Evolutionary conservation across 2,113 vertebrate species (phyloP), one percentile per base, ranked within the genome.

Genomic region (Neolamprologus toae): DNA sequence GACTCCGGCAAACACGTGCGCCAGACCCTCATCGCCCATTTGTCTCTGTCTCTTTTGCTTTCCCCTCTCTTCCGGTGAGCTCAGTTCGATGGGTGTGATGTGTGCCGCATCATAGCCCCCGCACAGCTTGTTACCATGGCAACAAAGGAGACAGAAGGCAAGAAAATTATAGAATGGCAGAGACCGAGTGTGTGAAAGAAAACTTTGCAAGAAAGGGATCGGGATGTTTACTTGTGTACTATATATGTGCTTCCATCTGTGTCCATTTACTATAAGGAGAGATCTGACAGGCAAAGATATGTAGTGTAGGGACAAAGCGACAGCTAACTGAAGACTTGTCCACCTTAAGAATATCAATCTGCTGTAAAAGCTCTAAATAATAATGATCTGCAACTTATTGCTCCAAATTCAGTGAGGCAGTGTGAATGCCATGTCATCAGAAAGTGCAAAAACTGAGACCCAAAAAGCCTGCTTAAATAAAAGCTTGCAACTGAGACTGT

Each of bases 101-200:
- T 94, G 88, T 91, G 94, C 90, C 11, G 86, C 82, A 94, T 94
- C 93, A 80, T 92, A 87, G 92, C 94, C 93, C 92, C 93, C 90
- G 88, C 95, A 93, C 92, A 61, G 93, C 92, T 91, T 93, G 95
- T 95, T 95, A 93, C 95, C 90, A 96, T 91, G 79, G 93, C 92
- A 96, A 96, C 95, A 91, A 57, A 82, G 88, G 87, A 92, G 94
- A 92, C 80, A 45, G 90, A 91, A 88, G 59, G 89, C 53, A 21
- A 82, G 82, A 86, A 90, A 92, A 90, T 90, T 59, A 90, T 68
- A 85, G 89, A 92, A 91, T 88, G 88, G 86, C 86, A 87, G 87
- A 83, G 88, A 92, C 40, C 2, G 40, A 83, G 82, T 45, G 71
- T 51, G 55, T 81, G 82, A 76, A 80, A 53, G 68, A 42, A 79